Conservation (phyloP, 2,113 vertebrate species). For the Tenebrosternarchus preto region DNA sequence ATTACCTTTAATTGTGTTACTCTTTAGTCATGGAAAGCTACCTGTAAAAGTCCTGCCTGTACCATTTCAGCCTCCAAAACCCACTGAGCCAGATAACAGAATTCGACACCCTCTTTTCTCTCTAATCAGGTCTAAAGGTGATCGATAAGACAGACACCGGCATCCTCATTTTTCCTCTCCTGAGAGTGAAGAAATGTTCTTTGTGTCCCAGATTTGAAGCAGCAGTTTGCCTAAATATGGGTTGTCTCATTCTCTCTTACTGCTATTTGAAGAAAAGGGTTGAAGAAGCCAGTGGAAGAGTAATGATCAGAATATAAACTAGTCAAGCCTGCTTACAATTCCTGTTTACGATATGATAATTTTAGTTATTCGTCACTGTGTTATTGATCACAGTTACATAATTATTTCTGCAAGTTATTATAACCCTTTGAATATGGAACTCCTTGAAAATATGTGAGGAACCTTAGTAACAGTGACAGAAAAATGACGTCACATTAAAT, state of each 20-base stretch:
- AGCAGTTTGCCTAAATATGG: neutral
- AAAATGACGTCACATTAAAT: neutral
- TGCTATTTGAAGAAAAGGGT: neutral
- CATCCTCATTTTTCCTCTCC: neutral
- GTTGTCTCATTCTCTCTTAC: neutral
- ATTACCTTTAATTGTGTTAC: slow-evolving; percentile 17
- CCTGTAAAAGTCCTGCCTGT: slow-evolving; percentile 19
- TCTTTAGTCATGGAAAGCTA: slow-evolving; percentile 18
- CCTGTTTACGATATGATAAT: neutral
- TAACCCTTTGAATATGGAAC: too few species aligned
- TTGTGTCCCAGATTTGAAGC: neutral
- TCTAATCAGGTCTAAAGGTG: slow-evolving; percentile 38
- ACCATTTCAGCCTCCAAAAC: slow-evolving; percentile 33
- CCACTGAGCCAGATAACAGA: slow-evolving; percentile 29
- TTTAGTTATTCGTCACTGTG: neutral
- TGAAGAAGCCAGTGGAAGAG: neutral
- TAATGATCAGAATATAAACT: neutral
- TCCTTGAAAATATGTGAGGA: too few species aligned
- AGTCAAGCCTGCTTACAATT: too few species aligned
- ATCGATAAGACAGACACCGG: slow-evolving; percentile 42
- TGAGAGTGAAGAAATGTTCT: slow-evolving; percentile 16
- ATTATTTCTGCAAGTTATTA: too few species aligned
- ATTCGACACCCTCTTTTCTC: slow-evolving; percentile 45
- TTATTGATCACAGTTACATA: neutral
- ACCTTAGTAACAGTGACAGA: neutral